Conservation (phyloP, 2,113 vertebrate species). For the Rostratula benghalensis region DNA sequence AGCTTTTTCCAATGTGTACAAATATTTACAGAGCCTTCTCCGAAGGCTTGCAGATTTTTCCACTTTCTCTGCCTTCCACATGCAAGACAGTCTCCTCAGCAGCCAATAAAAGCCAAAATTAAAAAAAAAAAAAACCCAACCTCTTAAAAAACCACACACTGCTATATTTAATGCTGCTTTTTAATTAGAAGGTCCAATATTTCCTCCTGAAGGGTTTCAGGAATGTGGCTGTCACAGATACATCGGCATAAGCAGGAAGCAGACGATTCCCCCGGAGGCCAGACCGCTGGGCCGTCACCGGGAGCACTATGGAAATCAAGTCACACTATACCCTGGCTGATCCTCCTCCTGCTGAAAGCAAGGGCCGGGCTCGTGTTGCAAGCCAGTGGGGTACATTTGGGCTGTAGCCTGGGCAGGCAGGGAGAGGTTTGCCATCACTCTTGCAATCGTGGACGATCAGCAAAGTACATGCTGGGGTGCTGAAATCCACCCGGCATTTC, state of each 20-base stretch:
- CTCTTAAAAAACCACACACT: not conserved
- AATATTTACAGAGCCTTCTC: not conserved
- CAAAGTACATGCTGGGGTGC: fast-evolving
- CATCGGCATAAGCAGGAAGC: not conserved
- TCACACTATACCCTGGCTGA: not conserved
- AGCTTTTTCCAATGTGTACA: not conserved
- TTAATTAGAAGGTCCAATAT: not conserved
- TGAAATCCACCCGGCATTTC: not conserved
- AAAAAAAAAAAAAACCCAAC: not conserved
- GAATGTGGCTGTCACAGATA: not conserved
- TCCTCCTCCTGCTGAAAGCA: not conserved
- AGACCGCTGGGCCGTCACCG: fast-evolving
- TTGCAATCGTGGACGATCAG: not conserved
- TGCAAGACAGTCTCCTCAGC: not conserved
- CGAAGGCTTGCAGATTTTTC: not conserved
- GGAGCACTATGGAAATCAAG: not conserved
- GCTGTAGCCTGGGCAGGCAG: not conserved
- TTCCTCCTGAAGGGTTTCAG: not conserved
- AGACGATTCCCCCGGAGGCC: not conserved
- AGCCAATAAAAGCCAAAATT: not conserved
- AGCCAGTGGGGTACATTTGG: not conserved
- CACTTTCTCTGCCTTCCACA: not conserved
- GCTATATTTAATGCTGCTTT: not conserved
- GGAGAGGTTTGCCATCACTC: not conserved
- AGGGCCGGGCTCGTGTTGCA: not conserved